A percentile compares a stretch with the other conserved stretches of the same genome.
Conservation (phyloP, 2,113 vertebrate species). For the Heptranchias perlo region DNA sequence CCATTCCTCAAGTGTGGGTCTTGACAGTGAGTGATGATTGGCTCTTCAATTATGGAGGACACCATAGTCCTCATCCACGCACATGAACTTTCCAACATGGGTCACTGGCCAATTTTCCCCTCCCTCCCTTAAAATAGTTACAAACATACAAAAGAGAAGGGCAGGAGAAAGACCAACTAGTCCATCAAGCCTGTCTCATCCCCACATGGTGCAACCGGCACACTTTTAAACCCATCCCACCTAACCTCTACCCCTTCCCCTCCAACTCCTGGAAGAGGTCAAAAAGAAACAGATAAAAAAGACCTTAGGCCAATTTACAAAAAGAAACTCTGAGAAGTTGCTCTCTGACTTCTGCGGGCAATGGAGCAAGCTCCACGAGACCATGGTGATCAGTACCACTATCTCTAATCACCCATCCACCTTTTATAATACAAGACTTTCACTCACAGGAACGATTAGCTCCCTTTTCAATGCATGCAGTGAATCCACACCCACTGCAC, state of each 20-base stretch:
- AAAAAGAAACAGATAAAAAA: not conserved
- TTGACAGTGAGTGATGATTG: not conserved
- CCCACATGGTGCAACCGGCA: too few relatives aligned
- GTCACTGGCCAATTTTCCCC: too few relatives aligned
- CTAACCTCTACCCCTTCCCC: not conserved
- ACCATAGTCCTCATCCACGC: too few relatives aligned
- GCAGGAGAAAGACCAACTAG: too few relatives aligned
- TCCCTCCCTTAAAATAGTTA: not conserved
- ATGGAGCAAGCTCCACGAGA: not conserved
- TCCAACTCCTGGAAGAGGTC: not conserved
- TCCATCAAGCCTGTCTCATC: too few relatives aligned
- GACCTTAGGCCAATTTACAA: not conserved
- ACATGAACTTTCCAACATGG: not conserved
- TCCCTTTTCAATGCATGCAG: too few relatives aligned
- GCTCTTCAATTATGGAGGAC: too few relatives aligned
- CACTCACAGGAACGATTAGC: too few relatives aligned
- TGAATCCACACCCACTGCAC: too few relatives aligned
- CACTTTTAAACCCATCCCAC: not conserved
- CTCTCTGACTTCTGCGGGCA: not conserved
- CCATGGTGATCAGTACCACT: not conserved
- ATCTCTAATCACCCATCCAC: not conserved
- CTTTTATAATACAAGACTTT: too few relatives aligned
- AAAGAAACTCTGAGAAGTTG: not conserved
- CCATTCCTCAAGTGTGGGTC: not conserved
- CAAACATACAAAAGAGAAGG: not conserved